Evolutionary conservation across 2,888 invertebrate genomes (phyloP).

Genomic region (Sinotaia quadrata): DNA sequence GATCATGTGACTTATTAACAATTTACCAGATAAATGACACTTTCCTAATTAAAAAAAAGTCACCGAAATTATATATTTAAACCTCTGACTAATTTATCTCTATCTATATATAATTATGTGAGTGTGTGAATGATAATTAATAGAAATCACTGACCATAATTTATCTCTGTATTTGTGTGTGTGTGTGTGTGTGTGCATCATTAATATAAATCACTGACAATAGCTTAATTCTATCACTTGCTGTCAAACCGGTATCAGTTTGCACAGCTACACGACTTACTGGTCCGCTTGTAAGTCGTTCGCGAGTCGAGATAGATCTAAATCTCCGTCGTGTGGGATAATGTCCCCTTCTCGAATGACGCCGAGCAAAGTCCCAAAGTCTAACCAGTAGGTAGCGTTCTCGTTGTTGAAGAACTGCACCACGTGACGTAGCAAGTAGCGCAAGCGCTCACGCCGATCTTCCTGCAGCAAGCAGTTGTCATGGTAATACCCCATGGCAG

Average conservation of each 20-base stretch:
- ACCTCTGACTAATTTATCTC: no score
- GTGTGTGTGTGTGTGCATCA: conserved; percentile 3
- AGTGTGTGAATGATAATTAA: background rate
- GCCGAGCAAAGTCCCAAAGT: conserved; percentile 27
- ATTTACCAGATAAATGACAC: no score
- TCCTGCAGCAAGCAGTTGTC: conserved; percentile 16
- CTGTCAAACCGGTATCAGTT: no score
- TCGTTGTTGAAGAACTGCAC: conserved; percentile 13
- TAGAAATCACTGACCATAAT: background rate
- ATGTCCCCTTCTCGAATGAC: conserved; percentile 21
- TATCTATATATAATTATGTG: background rate
- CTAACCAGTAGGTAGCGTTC: conserved; percentile 31
- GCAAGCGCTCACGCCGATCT: conserved; percentile 6
- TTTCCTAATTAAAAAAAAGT: no score
- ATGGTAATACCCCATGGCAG: conserved; percentile 22
- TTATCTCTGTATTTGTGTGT: conserved; percentile 7
- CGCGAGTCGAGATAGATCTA: conserved; percentile 20
- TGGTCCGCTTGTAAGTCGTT: background rate
- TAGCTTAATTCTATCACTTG: no score
- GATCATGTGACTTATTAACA: no score
- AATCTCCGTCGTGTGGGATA: conserved; percentile 22
- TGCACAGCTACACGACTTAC: no score
- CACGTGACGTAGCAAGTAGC: conserved; percentile 12
- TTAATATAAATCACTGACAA: no score
- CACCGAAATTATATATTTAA: no score